These are phyloP conservation scores for Pachydiplax longipennis DNA, from an alignment of 2,888 invertebrate species.

Conservation along the genomic window DNA sequence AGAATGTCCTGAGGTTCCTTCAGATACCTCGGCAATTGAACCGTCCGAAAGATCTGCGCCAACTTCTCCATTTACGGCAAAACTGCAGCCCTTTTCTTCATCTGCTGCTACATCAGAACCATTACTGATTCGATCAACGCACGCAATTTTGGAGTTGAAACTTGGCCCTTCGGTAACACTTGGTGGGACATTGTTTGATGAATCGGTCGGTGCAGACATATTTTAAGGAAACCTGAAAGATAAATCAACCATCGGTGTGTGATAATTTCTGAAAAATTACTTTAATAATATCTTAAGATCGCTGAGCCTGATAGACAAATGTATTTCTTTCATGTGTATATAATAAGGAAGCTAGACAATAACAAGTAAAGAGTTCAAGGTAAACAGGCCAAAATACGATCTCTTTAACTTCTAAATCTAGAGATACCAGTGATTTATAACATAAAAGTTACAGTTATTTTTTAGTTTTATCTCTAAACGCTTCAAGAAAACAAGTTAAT, in stretches of 20 bases:
- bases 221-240: background rate
- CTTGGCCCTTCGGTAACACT: constrained; percentile 20
- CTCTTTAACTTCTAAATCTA: too few species aligned
- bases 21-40: constrained; percentile 28
- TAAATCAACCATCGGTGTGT: background rate
- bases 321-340: background rate
- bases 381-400: too few species aligned
- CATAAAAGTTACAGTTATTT: too few species aligned
- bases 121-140: constrained; percentile 19
- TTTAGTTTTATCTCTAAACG: too few species aligned
- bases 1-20: constrained; percentile 23
- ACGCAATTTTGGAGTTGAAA: background rate
- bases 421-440: too few species aligned
- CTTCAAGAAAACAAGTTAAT: too few species aligned
- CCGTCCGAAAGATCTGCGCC: constrained; percentile 29
- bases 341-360: background rate
- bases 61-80: constrained; percentile 31
- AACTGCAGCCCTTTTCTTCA: constrained; percentile 27
- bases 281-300: background rate
- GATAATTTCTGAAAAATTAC: background rate
- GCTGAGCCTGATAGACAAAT: background rate
- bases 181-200: background rate
- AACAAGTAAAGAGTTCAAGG: background rate
- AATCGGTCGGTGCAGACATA: constrained; percentile 33
- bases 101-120: constrained; percentile 14